These are phyloP conservation scores for Cerastis leucographa DNA, from an alignment of 2,888 invertebrate species.

Conservation along the genomic window DNA sequence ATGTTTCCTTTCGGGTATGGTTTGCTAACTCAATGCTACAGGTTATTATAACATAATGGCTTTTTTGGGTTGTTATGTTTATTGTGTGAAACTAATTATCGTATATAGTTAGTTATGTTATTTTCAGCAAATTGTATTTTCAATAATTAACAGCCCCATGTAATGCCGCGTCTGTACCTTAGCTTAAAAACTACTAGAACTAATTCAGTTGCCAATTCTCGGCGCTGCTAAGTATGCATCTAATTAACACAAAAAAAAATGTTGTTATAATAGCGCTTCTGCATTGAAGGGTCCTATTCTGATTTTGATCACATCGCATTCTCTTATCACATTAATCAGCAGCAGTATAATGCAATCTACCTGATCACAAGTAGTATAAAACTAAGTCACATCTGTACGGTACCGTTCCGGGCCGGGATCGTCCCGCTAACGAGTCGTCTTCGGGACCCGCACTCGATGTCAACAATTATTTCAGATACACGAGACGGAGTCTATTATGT, in stretches of 20 bases:
- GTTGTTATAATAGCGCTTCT: neutral
- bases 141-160: neutral
- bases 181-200: no score
- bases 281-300: neutral
- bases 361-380: neutral
- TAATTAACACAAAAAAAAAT: no score
- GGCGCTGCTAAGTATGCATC: neutral
- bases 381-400: neutral
- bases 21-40: constrained; percentile 39
- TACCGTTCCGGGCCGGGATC: neutral
- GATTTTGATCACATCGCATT: neutral
- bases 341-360: neutral
- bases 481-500: constrained; percentile 4
- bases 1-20: constrained; percentile 36
- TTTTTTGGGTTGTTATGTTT: constrained; percentile 1
- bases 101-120: neutral
- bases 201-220: neutral
- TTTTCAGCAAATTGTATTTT: neutral
- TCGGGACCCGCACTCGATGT: constrained; percentile 1
- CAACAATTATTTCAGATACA: constrained; percentile 40
- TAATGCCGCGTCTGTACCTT: neutral
- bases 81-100: neutral
- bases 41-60: constrained; percentile 26
- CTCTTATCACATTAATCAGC: neutral
- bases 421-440: constrained; percentile 22